Evolutionary conservation across 2,113 vertebrate species (phyloP).

Genomic region (Himantopus leucocephalus): DNA sequence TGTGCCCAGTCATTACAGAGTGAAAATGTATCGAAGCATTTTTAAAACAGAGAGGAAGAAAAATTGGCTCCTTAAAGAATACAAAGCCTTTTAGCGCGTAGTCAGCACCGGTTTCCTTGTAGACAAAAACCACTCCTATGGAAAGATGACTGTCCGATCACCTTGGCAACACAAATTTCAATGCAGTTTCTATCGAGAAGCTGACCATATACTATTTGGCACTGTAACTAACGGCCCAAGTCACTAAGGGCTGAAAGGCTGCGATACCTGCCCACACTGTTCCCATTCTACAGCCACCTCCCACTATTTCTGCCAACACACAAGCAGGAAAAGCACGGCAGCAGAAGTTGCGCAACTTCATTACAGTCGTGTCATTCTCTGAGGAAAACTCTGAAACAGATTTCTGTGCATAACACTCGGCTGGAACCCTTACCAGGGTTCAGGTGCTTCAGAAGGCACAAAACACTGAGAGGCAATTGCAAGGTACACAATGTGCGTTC

Average conservation of each 20-base stretch:
- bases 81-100: not conserved
- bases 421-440: not conserved
- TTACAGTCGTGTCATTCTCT: accelerated
- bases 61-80: not conserved
- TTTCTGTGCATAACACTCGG: not conserved
- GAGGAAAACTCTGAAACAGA: not conserved
- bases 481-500: accelerated
- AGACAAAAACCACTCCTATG: not conserved
- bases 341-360: not conserved
- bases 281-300: not conserved
- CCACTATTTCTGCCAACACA: not conserved
- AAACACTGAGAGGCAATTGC: not conserved
- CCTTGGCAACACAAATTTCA: not conserved
- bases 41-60: not conserved
- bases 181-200: not conserved
- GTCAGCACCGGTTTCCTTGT: not conserved
- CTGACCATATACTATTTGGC: not conserved
- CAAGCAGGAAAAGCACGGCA: not conserved
- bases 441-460: not conserved
- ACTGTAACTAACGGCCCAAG: not conserved
- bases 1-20: not conserved
- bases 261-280: not conserved
- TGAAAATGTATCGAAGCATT: not conserved
- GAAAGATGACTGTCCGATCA: not conserved
- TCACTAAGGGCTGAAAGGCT: not conserved